Percentiles rank a stretch among this genome's conserved stretches.
Conservation (phyloP, 1,140 invertebrate species). For the Oedothorax gibbosus region DNA sequence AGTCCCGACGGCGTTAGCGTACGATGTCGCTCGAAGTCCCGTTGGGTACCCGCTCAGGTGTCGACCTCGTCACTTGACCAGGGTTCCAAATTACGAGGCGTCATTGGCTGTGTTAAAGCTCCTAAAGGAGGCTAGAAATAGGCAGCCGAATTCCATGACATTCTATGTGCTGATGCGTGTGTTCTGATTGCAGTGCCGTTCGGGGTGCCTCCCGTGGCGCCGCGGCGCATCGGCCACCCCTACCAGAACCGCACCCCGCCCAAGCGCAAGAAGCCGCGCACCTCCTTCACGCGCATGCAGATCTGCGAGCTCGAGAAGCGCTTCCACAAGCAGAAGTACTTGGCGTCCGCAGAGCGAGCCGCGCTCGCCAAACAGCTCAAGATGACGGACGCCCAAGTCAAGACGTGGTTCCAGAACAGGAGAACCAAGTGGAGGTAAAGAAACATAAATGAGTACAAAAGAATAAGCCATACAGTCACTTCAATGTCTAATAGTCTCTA, state of each 20-base stretch:
- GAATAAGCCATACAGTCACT: neutral
- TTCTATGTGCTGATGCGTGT: neutral
- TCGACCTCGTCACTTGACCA: too few species aligned
- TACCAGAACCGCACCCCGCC: conserved; percentile 98
- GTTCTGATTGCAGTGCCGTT: conserved; percentile 44
- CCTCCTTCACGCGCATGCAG: conserved; percentile 91
- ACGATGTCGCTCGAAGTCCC: too few species aligned
- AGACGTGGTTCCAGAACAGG: conserved; percentile 98
- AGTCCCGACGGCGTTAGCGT: too few species aligned
- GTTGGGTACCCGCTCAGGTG: too few species aligned
- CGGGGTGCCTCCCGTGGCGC: conserved; percentile 63
- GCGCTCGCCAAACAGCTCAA: conserved; percentile 93
- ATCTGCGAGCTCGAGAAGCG: conserved; percentile 91
- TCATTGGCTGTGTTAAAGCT: too few species aligned
- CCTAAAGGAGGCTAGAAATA: too few species aligned
- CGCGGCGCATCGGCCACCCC: conserved; percentile 94
- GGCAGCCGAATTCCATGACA: neutral
- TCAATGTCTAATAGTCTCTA: neutral
- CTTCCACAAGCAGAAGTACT: conserved; percentile 98
- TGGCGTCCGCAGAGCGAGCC: conserved; percentile 95
- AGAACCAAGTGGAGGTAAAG: conserved; percentile 97
- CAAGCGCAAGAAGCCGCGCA: conserved; percentile 97
- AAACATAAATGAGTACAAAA: neutral
- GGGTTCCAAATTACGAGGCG: too few species aligned
- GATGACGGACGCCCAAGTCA: conserved; percentile 99